phyloP scores from a whole-genome alignment of 2,113 vertebrate genomes.

The Heliornis fulica region DNA sequence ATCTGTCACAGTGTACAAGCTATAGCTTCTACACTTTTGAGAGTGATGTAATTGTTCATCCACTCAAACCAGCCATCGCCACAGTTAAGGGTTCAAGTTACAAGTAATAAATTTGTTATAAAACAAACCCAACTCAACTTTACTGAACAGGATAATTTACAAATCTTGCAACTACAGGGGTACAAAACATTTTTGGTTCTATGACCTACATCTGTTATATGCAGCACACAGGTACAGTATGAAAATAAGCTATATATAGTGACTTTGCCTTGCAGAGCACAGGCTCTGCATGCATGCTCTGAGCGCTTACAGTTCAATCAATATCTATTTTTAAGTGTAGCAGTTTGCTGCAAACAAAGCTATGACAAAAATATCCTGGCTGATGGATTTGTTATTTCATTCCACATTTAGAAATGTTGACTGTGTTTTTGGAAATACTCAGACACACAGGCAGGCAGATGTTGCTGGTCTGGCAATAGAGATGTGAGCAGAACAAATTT shows the following conservation, averaged over 20 bases:
- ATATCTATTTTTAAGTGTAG: not conserved
- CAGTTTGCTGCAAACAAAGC: not conserved
- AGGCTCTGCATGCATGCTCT: fast-evolving
- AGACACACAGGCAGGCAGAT: not conserved
- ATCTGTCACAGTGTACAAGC: not conserved
- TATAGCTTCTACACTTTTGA: not conserved
- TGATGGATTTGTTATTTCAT: not conserved
- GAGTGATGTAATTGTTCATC: not conserved
- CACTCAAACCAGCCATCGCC: not conserved
- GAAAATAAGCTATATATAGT: not conserved
- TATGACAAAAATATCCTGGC: not conserved
- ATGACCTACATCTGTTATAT: not conserved
- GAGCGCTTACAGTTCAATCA: not conserved
- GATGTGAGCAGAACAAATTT: not conserved
- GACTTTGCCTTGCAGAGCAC: not conserved
- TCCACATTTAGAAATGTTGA: not conserved
- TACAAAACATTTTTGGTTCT: not conserved
- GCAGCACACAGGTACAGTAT: not conserved
- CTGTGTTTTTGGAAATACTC: not conserved
- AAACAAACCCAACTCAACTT: not conserved
- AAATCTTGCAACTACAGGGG: fast-evolving
- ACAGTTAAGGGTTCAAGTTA: not conserved
- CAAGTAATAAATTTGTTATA: not conserved
- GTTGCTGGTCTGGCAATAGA: not conserved
- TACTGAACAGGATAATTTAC: not conserved